Evolutionary conservation across 1,140 invertebrate species (phyloP), one percentile per base, ranked within the genome.

Genomic region (Steinernema khuongi): DNA sequence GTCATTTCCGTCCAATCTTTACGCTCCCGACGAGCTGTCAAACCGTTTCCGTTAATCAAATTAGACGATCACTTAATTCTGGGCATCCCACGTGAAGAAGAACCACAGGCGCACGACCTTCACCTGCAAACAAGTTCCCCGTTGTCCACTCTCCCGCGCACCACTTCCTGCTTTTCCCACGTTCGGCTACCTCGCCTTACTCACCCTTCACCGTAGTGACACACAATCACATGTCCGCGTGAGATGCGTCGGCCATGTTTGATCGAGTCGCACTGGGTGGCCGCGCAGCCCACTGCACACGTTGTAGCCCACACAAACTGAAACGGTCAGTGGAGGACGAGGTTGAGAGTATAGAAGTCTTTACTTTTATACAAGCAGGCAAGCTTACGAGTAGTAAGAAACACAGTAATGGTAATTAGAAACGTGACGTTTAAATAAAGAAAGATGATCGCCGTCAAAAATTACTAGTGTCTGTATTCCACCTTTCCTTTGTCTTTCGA

Each of bases 191-290:
- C 7, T 60, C 11, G n/a, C 50, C 11, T 22, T 22, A 60, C 50
- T 60, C 11, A 60, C 50, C 50, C 50, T 60, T 60, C 50, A 22
- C 50, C 50, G 50, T 60, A 60, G 22, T 60, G 50, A 60, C 50
- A 60, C 50, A 60, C 50, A 60, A 60, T 60, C 50, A 60, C 7
- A 22, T 17, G 11, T 2, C 50, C 50, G 26, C 19, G 50, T 4
- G 50, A 26, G 26, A 60, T 60, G 26, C 22, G 50, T 4, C 19
- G 50, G 4, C 50, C 50, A 22, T 60, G 11, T 60, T 22, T 7
- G 19, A 60, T 60, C 22, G 50, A 60, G 50, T 2, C 50, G 50
- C 50, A 60, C 22, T 60, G 50, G 7, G 11, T 60, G 50, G 50
- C 50, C 11, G 50, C 50, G 22, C 50, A 60, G 11, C 50, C 50